Conservation (phyloP, 2,113 vertebrate genomes). For the Cinclus cinclus region DNA sequence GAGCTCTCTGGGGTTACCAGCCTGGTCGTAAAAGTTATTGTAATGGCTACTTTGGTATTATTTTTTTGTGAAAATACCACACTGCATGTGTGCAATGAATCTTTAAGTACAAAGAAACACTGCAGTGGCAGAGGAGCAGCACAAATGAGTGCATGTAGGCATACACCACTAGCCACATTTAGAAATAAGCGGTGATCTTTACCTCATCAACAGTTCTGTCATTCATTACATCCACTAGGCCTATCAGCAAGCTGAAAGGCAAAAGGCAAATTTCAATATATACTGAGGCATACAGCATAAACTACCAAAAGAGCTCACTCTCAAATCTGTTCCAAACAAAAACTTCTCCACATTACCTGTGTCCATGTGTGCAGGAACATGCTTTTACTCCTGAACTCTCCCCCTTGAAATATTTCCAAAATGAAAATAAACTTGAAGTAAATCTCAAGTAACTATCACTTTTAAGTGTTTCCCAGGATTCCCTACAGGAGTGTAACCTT, state of each 20-base stretch:
- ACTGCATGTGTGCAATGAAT: background rate
- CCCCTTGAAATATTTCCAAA: background rate
- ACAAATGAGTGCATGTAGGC: background rate
- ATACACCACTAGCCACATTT: background rate
- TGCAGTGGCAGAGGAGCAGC: background rate
- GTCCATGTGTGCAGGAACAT: rapidly evolving
- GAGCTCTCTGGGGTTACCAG: background rate
- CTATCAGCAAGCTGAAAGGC: constrained; percentile 82
- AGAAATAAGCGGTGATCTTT: constrained; percentile 34
- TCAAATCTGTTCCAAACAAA: background rate
- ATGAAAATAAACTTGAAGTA: background rate
- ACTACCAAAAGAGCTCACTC: background rate
- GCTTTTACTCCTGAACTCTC: background rate
- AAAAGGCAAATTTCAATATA: background rate
- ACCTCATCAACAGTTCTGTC: constrained; percentile 88
- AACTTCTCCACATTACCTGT: background rate
- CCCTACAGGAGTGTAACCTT: background rate
- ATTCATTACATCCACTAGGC: constrained; percentile 86
- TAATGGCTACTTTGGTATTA: background rate
- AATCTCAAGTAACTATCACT: background rate
- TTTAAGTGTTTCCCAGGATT: background rate
- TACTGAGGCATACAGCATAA: background rate
- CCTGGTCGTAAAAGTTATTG: background rate
- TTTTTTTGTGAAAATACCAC: background rate
- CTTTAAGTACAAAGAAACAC: background rate